Base-by-base conservation (phyloP, 2,888 invertebrate species). In the Acanthopleura granulata region DNA sequence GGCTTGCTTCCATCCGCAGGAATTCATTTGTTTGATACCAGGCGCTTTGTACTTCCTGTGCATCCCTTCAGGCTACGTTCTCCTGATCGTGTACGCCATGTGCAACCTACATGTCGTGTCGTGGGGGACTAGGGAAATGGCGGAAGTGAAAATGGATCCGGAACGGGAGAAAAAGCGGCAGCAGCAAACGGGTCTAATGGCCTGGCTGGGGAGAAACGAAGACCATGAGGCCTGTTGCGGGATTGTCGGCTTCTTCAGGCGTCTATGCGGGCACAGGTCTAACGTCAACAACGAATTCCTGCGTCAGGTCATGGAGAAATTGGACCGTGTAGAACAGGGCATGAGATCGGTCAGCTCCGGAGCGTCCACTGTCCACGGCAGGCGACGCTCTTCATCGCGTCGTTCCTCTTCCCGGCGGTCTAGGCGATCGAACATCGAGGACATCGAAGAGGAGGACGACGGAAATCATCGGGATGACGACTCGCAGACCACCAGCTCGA, bases 1-100 rank as follows among this genome's bases (percentile, higher is more conserved):
- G 73, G 98, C 98, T 66, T 94, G 97, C 89, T 93, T 98, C 72
- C 99, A 99, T 94, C 99, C 99, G 0, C 97, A 97, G 92, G 98
- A 86, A 77, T 80, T 83, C 70, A 74, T 77, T 16, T 83, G 82
- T 75, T 90, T 97, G 22, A 88, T 94, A 50, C 94, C 94, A 82
- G 91, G 90, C 93, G 74, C 93, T 29, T 80, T 97, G 66, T 98
- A 97, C 90, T 95, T 95, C 89, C 94, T 97, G 62, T 95, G 96
- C 16, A 96, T 98, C 75, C 98, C 98, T 0, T 95, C 96, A 80
- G 97, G 97, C 95, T 98, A 97, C 91, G 94, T 98, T 92, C 91
- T 98, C 87, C 92, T 98, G 74, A 94, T 96, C 78, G 94, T 98
- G 76, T 98, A 96, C 89, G 95, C 97, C 0, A 92, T 97, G 49